Evolutionary conservation across 2,888 invertebrate species (phyloP).

Genomic region (Chrysolina oricalcia): DNA sequence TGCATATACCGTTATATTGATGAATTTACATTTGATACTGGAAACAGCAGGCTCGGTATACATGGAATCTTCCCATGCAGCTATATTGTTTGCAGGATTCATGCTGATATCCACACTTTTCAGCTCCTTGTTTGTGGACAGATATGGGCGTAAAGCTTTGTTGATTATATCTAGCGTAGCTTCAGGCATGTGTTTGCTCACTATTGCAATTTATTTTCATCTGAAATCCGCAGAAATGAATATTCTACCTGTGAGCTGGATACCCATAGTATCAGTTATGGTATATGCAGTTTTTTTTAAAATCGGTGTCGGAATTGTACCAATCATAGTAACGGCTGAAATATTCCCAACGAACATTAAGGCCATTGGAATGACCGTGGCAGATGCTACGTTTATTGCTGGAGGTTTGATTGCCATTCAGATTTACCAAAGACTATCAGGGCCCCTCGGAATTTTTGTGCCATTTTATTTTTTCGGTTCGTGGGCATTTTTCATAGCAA

Average conservation of each 20-base stretch:
- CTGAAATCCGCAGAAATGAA: slow-evolving; percentile 61
- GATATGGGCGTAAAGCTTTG: slow-evolving; percentile 66
- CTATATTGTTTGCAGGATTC: slow-evolving; percentile 66
- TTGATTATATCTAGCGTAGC: slow-evolving; percentile 64
- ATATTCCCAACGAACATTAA: slow-evolving; percentile 69
- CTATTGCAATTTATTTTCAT: slow-evolving; percentile 66
- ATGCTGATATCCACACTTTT: slow-evolving; percentile 65
- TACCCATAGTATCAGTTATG: slow-evolving; percentile 66
- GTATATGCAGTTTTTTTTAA: slow-evolving; percentile 66
- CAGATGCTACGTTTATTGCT: slow-evolving; percentile 66
- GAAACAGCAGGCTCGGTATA: slow-evolving; percentile 64
- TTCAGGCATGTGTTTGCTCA: slow-evolving; percentile 64
- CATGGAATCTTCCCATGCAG: slow-evolving; percentile 62
- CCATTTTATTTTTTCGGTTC: slow-evolving; percentile 67
- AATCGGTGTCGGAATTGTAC: slow-evolving; percentile 67
- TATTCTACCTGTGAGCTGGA: slow-evolving; percentile 64
- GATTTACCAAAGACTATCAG: slow-evolving; percentile 62
- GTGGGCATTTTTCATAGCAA: slow-evolving; percentile 63
- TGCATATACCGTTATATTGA: slow-evolving; percentile 68
- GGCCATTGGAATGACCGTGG: slow-evolving; percentile 68
- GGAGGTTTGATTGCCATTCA: slow-evolving; percentile 65
- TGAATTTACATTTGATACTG: slow-evolving; percentile 69
- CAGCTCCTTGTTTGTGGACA: slow-evolving; percentile 65
- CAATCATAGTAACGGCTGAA: slow-evolving; percentile 68
- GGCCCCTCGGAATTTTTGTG: slow-evolving; percentile 63